Evolutionary conservation across 2,797 vertebrate species (phyloP), one percentile per base, ranked within the genome.

Genomic region (Lateolabrax maculatus): DNA sequence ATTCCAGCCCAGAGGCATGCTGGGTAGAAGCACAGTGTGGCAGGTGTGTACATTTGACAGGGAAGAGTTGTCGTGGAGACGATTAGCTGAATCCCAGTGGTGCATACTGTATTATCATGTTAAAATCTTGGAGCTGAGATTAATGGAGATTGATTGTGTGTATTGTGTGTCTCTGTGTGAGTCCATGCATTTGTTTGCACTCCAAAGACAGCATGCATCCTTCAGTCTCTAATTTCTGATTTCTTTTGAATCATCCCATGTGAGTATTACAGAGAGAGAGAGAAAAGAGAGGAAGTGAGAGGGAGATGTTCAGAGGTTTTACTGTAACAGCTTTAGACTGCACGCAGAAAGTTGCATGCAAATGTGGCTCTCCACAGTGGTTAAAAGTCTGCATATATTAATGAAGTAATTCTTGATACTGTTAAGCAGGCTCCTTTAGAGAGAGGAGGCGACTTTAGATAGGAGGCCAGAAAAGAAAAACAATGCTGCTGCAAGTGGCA

Each of bases 51-150:
- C 31, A 73, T 63, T 65, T 83, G 68, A 72, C 65, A 66, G 67
- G 15, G 27, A 16, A 39, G 61, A 53, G 80, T 89, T 89, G 68
- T 79, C 68, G 85, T 81, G 73, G 82, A 83, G 65, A 88, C 43
- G 4, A 71, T 63, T 69, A 62, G 46, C 37, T 4, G 0, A 57
- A 55, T 79, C 62, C 31, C 49, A 46, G 10, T n/a, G 23, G 36
- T 71, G 19, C 31, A 51, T 36, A 44, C 18, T 58, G 0, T 44
- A 61, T 58, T 37, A 53, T 75, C 6, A 7, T 41, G 27, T 43
- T 69, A 19, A 75, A 64, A 46, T 61, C 10, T 39, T 39, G 25
- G 46, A 69, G 11, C 31, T 15, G 55, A 43, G 27, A 72, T 37
- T 53, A 76, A 76, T 71, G 10, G 13, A 65, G 68, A 70, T 9